A percentile compares a stretch with the other conserved stretches of the same genome.
Conservation (phyloP, 2,888 invertebrate genomes). For the Drosophila nigricruria region DNA sequence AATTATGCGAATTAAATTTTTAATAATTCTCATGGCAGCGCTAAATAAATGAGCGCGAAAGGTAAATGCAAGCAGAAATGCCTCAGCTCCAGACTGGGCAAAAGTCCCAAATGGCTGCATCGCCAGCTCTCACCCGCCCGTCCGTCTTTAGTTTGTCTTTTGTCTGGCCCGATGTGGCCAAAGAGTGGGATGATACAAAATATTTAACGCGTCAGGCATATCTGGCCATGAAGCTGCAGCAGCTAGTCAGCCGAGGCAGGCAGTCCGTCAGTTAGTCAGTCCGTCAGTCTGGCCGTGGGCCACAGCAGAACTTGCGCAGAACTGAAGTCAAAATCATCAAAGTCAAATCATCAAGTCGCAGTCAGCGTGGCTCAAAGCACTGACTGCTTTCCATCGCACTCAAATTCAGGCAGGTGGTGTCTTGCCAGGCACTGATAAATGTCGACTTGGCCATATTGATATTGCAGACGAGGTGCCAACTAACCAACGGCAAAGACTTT, state of each 20-base stretch:
- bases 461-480: conserved; percentile 49
- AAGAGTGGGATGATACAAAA: conserved; percentile 75
- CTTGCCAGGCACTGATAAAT: conserved; percentile 22
- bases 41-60: conserved; percentile 69
- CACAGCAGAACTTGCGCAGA: conserved; percentile 41
- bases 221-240: conserved; percentile 56
- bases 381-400: conserved; percentile 47
- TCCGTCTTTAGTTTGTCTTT: conserved; percentile 19
- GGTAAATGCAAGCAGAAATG: conserved; percentile 33
- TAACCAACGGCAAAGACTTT: conserved; percentile 22
- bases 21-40: conserved; percentile 83
- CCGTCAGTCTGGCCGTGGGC: conserved; percentile 30
- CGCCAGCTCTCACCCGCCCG: neutral
- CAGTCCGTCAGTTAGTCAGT: neutral
- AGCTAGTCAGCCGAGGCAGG: conserved; percentile 31
- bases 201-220: conserved; percentile 73
- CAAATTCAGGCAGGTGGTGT: conserved; percentile 63
- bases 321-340: conserved; percentile 67
- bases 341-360: conserved; percentile 65
- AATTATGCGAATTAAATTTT: conserved; percentile 85
- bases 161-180: conserved; percentile 50
- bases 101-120: conserved; percentile 29
- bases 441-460: conserved; percentile 48
- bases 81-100: conserved; percentile 15
- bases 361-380: conserved; percentile 55